A percentile compares a stretch with the other conserved stretches of the same genome.
Evolutionary conservation across 2,888 invertebrate species (phyloP).

Genomic region (Hirtodrosophila alboralis): DNA sequence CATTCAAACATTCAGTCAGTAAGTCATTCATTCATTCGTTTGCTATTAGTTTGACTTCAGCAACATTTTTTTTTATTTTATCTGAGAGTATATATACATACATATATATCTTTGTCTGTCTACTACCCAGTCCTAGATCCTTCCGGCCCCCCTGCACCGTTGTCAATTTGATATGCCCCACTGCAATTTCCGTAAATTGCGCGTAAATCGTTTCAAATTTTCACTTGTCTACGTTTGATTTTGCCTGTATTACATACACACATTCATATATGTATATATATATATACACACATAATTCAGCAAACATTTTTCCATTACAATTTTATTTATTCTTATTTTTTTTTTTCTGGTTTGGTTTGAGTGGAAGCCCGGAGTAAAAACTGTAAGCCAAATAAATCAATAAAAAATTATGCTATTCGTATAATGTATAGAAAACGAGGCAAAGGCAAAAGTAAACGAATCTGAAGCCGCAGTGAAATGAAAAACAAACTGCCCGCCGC

Average conservation of each 20-base stretch:
- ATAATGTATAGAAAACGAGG: slow-evolving; percentile 55
- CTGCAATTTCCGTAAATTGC: slow-evolving; percentile 76
- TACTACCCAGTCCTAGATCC: not conserved
- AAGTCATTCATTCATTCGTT: slow-evolving; percentile 37
- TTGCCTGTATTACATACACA: slow-evolving; percentile 44
- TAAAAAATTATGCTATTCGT: slow-evolving; percentile 73
- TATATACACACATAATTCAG: slow-evolving; percentile 59
- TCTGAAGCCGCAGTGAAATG: slow-evolving; percentile 67
- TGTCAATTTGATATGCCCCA: slow-evolving; percentile 74
- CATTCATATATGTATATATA: slow-evolving; percentile 11
- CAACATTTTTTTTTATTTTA: slow-evolving; percentile 11
- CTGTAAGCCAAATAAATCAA: slow-evolving; percentile 74
- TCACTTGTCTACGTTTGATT: slow-evolving; percentile 79
- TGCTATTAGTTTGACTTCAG: slow-evolving; percentile 65
- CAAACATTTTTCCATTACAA: slow-evolving; percentile 73
- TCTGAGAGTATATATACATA: too few relatives aligned
- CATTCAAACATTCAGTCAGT: too few relatives aligned
- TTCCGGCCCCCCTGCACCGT: slow-evolving; percentile 10
- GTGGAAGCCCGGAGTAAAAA: slow-evolving; percentile 6
- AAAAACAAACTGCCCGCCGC: slow-evolving; percentile 71
- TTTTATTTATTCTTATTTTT: too few relatives aligned
- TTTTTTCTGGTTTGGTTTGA: too few relatives aligned
- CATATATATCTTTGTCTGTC: slow-evolving; percentile 10
- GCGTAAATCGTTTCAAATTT: slow-evolving; percentile 80
- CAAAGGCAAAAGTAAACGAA: slow-evolving; percentile 65